These are phyloP conservation scores for Gymnocephalus cernua DNA, from an alignment of 2,113 vertebrate genomes.

Conservation along the genomic window DNA sequence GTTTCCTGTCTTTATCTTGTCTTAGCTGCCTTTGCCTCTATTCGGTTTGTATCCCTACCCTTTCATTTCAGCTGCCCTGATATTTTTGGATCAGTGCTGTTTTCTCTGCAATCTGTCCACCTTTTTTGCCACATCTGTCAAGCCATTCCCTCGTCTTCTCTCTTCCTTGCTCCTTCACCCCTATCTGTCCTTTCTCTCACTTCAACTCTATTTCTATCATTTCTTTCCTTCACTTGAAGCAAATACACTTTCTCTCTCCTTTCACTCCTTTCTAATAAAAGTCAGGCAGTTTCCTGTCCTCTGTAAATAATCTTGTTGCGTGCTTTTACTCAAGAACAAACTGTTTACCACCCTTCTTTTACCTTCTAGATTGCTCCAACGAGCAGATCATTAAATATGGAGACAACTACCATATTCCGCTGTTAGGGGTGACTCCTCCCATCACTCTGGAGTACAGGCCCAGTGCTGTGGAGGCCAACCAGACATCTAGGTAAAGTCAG, in stretches of 20 bases:
- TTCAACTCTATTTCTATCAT: neutral
- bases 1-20: conserved; percentile 64
- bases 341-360: conserved; percentile 22
- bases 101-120: conserved; percentile 43
- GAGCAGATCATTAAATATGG: conserved; percentile 80
- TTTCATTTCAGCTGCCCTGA: conserved; percentile 55
- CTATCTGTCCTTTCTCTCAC: conserved; percentile 11
- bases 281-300: neutral
- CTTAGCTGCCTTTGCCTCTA: conserved; percentile 42
- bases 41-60: conserved; percentile 43
- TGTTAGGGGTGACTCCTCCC: conserved; percentile 48
- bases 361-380: conserved; percentile 77
- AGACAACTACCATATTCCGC: conserved; percentile 64
- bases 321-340: conserved; percentile 15
- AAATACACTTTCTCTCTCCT: neutral
- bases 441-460: conserved; percentile 78
- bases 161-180: neutral
- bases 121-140: conserved; percentile 46
- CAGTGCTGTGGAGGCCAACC: conserved; percentile 78
- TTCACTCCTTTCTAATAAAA: neutral
- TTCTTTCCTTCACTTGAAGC: neutral
- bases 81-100: conserved; percentile 62
- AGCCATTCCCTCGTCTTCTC: conserved; percentile 1
- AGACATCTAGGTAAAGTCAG: conserved; percentile 70
- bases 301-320: conserved; percentile 19